Percentiles rank a stretch among this genome's conserved stretches.
phyloP scores from a whole-genome alignment of 2,797 vertebrate genomes.

The Phoebastria nigripes region DNA sequence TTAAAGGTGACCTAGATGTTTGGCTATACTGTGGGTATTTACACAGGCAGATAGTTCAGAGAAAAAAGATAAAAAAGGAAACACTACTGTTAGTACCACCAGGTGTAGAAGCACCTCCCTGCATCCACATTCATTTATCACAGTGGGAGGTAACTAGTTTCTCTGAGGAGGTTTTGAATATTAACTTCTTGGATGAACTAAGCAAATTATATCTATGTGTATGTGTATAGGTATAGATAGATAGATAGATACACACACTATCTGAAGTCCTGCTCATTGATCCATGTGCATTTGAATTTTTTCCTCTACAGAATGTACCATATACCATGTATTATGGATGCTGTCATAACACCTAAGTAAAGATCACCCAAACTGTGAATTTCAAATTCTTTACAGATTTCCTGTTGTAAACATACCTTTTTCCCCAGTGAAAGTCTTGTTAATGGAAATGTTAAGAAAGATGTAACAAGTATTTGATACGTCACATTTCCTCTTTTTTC shows the following conservation, averaged over 20 bases:
- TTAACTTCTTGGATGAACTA: background rate
- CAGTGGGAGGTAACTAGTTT: background rate
- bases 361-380: background rate
- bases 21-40: background rate
- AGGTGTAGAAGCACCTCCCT: background rate
- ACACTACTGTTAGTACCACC: background rate
- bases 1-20: background rate
- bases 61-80: background rate
- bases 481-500: background rate
- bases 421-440: background rate
- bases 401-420: background rate
- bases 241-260: background rate
- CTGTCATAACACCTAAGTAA: background rate
- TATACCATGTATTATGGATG: background rate
- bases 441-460: background rate
- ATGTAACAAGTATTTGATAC: background rate
- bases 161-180: background rate
- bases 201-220: background rate
- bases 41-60: background rate
- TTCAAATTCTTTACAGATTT: background rate
- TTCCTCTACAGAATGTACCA: background rate
- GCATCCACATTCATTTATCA: background rate
- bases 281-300: background rate
- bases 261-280: background rate
- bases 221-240: accelerated